A percentile compares a stretch with the other conserved stretches of the same genome.
Evolutionary conservation across 2,797 vertebrate genomes (phyloP).

Genomic region (Xerus rutilus): DNA sequence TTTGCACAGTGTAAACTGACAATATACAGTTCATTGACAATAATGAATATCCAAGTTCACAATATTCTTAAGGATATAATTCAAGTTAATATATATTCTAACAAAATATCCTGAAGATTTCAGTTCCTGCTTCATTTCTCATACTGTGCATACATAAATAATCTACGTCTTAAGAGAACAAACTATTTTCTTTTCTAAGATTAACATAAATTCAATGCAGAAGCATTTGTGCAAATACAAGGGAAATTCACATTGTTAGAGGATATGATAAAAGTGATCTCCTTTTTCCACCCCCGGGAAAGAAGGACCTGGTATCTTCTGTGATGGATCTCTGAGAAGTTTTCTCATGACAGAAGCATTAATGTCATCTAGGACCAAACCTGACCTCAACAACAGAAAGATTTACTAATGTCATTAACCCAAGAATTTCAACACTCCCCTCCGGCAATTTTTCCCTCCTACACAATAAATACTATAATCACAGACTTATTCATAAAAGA

Average conservation of each 20-base stretch:
- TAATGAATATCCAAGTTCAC: neutral
- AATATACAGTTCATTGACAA: neutral
- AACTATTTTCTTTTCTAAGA: neutral
- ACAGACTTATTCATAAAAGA: no score
- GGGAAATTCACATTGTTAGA: accelerated
- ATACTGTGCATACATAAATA: neutral
- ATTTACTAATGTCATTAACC: neutral
- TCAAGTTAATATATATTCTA: neutral
- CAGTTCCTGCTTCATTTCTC: neutral
- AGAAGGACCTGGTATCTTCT: neutral
- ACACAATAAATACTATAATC: no score
- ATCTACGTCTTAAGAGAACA: neutral
- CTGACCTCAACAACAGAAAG: neutral
- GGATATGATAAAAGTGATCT: accelerated
- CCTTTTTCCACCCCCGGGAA: accelerated
- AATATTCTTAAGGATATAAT: neutral
- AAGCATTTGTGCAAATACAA: neutral
- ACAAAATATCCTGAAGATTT: neutral
- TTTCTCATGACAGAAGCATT: no score
- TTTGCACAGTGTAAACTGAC: neutral
- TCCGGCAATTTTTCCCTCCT: no score
- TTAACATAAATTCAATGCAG: neutral
- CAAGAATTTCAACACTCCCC: no score
- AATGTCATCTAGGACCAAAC: accelerated
- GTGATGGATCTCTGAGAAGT: neutral